A percentile compares a stretch with the other conserved stretches of the same genome.
phyloP scores from a whole-genome alignment of 2,113 vertebrate genomes.

The Alligator sinensis region DNA sequence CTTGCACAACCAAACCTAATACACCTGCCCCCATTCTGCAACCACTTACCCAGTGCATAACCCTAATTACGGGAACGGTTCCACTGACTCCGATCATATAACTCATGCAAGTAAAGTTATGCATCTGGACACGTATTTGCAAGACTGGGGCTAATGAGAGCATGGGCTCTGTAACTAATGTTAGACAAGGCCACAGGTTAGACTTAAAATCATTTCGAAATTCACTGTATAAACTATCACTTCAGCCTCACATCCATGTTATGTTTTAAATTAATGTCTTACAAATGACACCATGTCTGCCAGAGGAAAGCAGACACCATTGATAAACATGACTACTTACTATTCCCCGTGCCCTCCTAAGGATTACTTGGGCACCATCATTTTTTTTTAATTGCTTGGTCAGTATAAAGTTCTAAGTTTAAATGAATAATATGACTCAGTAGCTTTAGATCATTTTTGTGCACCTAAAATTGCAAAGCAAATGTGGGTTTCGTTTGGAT shows the following conservation, averaged over 20 bases:
- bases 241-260: not conserved
- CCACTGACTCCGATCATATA: not conserved
- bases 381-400: not conserved
- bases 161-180: fast-evolving
- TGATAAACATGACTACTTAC: fast-evolving
- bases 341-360: not conserved
- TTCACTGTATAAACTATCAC: not conserved
- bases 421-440: not conserved
- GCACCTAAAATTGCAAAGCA: not conserved
- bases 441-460: not conserved
- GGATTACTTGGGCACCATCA: not conserved
- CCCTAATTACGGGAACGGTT: fast-evolving
- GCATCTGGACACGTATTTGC: not conserved
- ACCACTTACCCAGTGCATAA: not conserved
- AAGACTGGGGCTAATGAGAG: not conserved
- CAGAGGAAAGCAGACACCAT: not conserved
- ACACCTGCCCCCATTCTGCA: not conserved
- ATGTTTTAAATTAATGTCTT: not conserved
- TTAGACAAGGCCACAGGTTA: not conserved
- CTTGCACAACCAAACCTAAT: not conserved
- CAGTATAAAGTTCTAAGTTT: not conserved
- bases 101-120: not conserved
- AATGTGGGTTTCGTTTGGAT: not conserved
- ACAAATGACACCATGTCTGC: not conserved
- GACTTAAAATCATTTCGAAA: not conserved